phyloP scores from a whole-genome alignment of 2,888 invertebrate species.

The Meiosimyza platycephala region DNA sequence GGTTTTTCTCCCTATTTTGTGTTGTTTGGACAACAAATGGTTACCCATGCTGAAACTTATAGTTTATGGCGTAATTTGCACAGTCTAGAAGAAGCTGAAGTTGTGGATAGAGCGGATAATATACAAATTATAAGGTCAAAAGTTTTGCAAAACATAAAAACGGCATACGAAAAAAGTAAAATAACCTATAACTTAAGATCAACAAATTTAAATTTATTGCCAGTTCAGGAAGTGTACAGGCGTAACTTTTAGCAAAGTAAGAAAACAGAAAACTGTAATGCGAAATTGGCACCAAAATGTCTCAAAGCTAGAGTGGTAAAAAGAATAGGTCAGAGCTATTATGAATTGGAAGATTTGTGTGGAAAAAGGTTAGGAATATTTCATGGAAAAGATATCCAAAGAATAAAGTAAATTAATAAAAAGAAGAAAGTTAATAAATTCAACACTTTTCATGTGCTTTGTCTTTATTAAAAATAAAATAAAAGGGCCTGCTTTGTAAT shows the following conservation, averaged over 20 bases:
- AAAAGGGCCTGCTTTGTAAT: too few relatives aligned
- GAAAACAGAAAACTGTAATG: constrained; percentile 17
- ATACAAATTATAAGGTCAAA: not conserved
- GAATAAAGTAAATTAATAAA: not conserved
- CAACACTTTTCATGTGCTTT: too few relatives aligned
- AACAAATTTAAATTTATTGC: not conserved
- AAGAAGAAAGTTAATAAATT: too few relatives aligned
- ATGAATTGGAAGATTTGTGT: constrained; percentile 17
- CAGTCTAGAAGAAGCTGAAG: not conserved
- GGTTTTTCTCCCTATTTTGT: constrained; percentile 15
- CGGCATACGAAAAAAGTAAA: not conserved
- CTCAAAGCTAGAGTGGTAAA: constrained; percentile 19
- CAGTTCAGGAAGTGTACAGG: constrained; percentile 27
- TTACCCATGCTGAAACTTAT: constrained; percentile 16
- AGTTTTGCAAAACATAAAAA: constrained; percentile 7
- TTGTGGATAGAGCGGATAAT: not conserved
- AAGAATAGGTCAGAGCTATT: constrained; percentile 19
- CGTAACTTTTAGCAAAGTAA: constrained; percentile 26
- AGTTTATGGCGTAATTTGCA: constrained; percentile 23
- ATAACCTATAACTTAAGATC: constrained; percentile 22
- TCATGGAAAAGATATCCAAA: constrained; percentile 18
- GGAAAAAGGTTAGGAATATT: constrained; percentile 31
- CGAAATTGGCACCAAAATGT: constrained; percentile 25
- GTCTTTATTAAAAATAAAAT: too few relatives aligned
- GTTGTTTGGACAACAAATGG: constrained; percentile 20